These are phyloP conservation scores for Latrodectus elegans DNA, from an alignment of 2,888 invertebrate species.

Conservation along the genomic window DNA sequence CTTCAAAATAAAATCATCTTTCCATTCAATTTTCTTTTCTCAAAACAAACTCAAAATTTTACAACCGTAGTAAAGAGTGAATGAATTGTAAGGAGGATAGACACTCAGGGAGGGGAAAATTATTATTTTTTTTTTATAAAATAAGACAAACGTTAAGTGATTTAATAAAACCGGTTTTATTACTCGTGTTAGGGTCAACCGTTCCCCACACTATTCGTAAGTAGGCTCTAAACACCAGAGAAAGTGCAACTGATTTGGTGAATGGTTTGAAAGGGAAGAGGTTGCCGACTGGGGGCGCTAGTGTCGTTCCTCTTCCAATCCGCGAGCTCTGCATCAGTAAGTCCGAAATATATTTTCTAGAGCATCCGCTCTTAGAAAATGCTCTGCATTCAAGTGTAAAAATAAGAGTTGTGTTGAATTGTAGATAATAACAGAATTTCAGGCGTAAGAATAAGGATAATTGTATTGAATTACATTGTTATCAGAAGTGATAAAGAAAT, in stretches of 20 bases:
- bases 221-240: conserved; percentile 48
- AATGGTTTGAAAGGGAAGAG: background rate
- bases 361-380: background rate
- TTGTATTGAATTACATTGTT: no score
- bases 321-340: conserved; percentile 28
- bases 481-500: no score
- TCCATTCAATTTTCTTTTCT: background rate
- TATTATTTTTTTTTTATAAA: background rate
- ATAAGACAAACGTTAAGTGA: conserved; percentile 21
- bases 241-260: conserved; percentile 40
- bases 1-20: background rate
- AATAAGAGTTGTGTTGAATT: no score
- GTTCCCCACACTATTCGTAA: conserved; percentile 14
- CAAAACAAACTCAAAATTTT: background rate
- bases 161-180: conserved; percentile 54
- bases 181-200: conserved; percentile 17
- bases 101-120: background rate
- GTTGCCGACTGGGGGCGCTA: conserved; percentile 41
- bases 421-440: no score
- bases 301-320: conserved; percentile 21
- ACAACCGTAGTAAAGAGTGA: conserved; percentile 7
- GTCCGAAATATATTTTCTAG: background rate
- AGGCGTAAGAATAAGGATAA: no score
- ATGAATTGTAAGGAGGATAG: conserved; percentile 3
- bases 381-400: background rate